Evolutionary conservation across 2,888 invertebrate genomes (phyloP).

Genomic region (Hypsopygia costalis): DNA sequence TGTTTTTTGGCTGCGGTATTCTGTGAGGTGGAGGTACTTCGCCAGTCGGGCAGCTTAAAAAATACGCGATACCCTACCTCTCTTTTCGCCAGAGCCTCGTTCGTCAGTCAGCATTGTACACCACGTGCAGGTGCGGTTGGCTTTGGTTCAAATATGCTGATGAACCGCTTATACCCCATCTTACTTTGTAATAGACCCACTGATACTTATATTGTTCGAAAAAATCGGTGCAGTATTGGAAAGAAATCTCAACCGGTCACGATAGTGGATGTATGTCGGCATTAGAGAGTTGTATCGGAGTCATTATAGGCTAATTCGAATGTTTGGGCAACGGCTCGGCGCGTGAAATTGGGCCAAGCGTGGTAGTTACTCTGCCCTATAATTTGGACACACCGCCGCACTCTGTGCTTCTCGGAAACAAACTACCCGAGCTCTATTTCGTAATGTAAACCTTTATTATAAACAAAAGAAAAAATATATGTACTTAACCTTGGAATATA

Average conservation of each 20-base stretch:
- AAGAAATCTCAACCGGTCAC: slow-evolving; percentile 4
- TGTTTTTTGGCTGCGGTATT: no score
- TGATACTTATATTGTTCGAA: no score
- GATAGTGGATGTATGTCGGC: slow-evolving; percentile 4
- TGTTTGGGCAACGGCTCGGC: slow-evolving; percentile 56
- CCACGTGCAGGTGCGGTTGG: no score
- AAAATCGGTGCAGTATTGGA: slow-evolving; percentile 1
- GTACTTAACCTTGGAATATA: no score
- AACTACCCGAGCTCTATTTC: slow-evolving; percentile 40
- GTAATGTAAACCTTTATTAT: slow-evolving; percentile 33
- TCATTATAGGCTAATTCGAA: slow-evolving; percentile 71
- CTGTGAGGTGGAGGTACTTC: no score
- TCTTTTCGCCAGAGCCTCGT: no score
- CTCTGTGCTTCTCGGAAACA: slow-evolving; percentile 51
- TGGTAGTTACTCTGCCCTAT: slow-evolving; percentile 57
- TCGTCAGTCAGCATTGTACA: no score
- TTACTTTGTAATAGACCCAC: no score
- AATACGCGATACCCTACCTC: no score
- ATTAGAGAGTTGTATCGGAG: slow-evolving; percentile 24
- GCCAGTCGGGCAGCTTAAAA: no score
- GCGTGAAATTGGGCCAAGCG: slow-evolving; percentile 63
- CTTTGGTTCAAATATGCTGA: no score
- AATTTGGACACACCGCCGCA: slow-evolving; percentile 56
- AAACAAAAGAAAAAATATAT: slow-evolving; percentile 28
- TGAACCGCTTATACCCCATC: no score